A percentile compares a stretch with the other conserved stretches of the same genome.
Evolutionary conservation across 2,113 vertebrate genomes (phyloP).

Genomic region (Tursiops truncatus): DNA sequence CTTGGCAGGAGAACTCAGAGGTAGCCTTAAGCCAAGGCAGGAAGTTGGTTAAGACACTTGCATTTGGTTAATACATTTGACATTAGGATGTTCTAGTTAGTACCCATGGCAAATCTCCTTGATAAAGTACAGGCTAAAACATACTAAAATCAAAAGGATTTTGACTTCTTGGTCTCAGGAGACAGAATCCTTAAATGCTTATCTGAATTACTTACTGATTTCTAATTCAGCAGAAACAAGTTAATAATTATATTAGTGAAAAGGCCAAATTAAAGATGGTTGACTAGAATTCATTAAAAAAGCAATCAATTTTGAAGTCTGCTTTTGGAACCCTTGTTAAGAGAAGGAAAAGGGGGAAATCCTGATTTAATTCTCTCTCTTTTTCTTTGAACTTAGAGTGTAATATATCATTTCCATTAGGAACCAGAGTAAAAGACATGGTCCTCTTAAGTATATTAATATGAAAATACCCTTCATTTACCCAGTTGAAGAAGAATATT

Average conservation of each 20-base stretch:
- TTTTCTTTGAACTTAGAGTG: not conserved
- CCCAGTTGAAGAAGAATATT: not conserved
- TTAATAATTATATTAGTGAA: slow-evolving; percentile 71
- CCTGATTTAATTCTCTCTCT: not conserved
- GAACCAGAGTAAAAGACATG: not conserved
- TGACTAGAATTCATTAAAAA: slow-evolving; percentile 75
- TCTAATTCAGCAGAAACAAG: slow-evolving; percentile 67
- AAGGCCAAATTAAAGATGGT: slow-evolving; percentile 59
- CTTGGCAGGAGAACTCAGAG: slow-evolving; percentile 55
- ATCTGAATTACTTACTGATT: slow-evolving; percentile 71
- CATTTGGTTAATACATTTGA: slow-evolving; percentile 52
- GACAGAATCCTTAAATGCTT: slow-evolving; percentile 53
- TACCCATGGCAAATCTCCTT: slow-evolving; percentile 43
- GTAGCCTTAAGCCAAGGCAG: slow-evolving; percentile 57
- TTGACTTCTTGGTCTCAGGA: slow-evolving; percentile 41
- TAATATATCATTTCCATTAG: not conserved
- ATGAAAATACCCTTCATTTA: not conserved
- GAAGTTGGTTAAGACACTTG: slow-evolving; percentile 64
- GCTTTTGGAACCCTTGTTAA: slow-evolving; percentile 29
- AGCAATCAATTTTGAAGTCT: slow-evolving; percentile 56
- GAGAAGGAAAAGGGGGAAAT: not conserved
- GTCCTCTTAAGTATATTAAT: not conserved
- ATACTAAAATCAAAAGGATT: slow-evolving; percentile 71
- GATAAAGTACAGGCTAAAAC: slow-evolving; percentile 34
- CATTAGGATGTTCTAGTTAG: not conserved